These are phyloP conservation scores for Coboldia fuscipes DNA, from an alignment of 1,140 invertebrate species.

Conservation along the genomic window DNA sequence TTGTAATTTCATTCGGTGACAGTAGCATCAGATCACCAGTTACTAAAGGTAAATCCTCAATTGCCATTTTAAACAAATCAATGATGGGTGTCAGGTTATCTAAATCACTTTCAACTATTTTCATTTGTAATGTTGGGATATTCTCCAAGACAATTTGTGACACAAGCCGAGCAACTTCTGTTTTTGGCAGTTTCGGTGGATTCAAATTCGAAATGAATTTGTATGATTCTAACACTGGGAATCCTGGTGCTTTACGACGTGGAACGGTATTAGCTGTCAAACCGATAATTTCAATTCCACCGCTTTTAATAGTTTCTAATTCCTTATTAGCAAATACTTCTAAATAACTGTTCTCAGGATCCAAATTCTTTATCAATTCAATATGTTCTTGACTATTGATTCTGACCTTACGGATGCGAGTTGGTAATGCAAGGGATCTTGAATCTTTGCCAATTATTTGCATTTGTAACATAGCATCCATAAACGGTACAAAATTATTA, in stretches of 20 bases:
- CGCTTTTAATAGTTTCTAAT: conserved; percentile 28
- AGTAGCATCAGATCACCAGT: conserved; percentile 22
- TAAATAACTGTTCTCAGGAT: conserved; percentile 17
- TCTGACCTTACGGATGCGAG: conserved; percentile 52
- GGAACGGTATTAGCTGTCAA: conserved; percentile 61
- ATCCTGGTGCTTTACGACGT: conserved; percentile 32
- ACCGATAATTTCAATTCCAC: conserved; percentile 66
- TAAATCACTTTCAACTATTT: conserved; percentile 32
- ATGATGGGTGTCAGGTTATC: conserved; percentile 22
- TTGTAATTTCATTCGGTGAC: conserved; percentile 23
- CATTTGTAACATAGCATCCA: conserved; percentile 84
- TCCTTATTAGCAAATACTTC: conserved; percentile 13
- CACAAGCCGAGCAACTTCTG: conserved; percentile 12
- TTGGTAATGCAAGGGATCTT: conserved; percentile 59
- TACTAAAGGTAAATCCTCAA: conserved; percentile 36
- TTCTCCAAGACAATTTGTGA: conserved; percentile 66
- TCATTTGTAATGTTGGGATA: conserved; percentile 38
- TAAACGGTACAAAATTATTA: conserved; percentile 76
- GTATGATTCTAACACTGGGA: conserved; percentile 51
- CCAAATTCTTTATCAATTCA: conserved; percentile 18
- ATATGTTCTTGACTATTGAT: conserved; percentile 55
- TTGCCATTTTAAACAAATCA: conserved; percentile 27
- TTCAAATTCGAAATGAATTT: conserved; percentile 48
- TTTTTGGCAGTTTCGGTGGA: conserved; percentile 15
- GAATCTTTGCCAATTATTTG: conserved; percentile 55